Percentiles rank a stretch among this genome's conserved stretches.
phyloP scores from a whole-genome alignment of 2,888 invertebrate genomes.

The Drosophila helvetica region DNA sequence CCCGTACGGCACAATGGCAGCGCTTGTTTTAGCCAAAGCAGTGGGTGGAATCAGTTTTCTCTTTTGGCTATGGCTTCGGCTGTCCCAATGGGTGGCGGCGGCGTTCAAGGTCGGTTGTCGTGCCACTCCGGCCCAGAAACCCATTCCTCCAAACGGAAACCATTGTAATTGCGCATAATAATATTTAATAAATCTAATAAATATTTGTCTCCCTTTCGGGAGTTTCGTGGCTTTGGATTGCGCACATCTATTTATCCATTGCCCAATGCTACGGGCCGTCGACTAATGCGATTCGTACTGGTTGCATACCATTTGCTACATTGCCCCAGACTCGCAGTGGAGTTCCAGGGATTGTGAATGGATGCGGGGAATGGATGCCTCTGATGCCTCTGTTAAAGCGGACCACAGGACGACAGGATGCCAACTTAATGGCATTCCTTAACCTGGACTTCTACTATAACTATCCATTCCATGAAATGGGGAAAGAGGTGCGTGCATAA shows the following conservation, averaged over 20 bases:
- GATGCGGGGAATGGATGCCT: no score
- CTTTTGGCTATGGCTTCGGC: constrained; percentile 7
- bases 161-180: constrained; percentile 1
- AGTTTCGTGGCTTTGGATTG: not conserved
- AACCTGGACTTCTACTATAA: no score
- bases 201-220: not conserved
- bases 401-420: no score
- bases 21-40: not conserved
- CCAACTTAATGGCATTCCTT: no score
- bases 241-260: not conserved
- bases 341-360: no score
- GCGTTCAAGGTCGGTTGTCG: constrained; percentile 56
- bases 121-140: constrained; percentile 1
- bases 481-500: no score
- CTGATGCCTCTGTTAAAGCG: no score
- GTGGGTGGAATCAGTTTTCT: constrained; percentile 13
- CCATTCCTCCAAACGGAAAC: constrained; percentile 11
- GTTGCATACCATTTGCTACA: no score
- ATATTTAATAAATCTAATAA: not conserved
- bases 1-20: constrained; percentile 9
- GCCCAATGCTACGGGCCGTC: not conserved
- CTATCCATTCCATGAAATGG: no score
- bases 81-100: constrained; percentile 14
- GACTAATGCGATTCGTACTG: not conserved
- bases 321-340: no score